These are phyloP conservation scores for Danaus plexippus DNA, from an alignment of 1,140 invertebrate genomes.

Conservation along the genomic window DNA sequence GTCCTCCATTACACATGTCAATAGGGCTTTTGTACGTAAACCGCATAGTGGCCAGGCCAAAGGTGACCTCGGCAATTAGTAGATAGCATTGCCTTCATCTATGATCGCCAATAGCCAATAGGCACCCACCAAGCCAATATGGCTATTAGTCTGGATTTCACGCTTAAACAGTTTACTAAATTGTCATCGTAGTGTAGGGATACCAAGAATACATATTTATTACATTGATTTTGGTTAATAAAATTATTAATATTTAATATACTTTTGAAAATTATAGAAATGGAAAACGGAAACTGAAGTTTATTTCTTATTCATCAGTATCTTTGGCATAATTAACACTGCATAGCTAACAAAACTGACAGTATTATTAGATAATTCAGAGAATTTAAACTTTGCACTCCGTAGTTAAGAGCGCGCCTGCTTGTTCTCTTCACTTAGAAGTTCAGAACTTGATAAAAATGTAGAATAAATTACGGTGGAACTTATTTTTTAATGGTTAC, in stretches of 20 bases:
- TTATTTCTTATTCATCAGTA: constrained; percentile 3
- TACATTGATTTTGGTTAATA: too few relatives aligned
- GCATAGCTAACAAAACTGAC: constrained; percentile 10
- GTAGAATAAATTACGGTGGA: constrained; percentile 19
- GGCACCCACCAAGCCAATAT: too few relatives aligned
- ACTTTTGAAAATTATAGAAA: background rate
- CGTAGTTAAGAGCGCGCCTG: constrained; percentile 15
- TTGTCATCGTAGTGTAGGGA: too few relatives aligned
- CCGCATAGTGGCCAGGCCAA: constrained; percentile 15
- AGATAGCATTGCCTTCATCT: too few relatives aligned
- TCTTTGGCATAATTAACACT: constrained; percentile 1
- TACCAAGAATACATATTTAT: too few relatives aligned
- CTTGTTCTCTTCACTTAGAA: constrained; percentile 18
- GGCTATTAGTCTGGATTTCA: too few relatives aligned
- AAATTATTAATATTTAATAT: too few relatives aligned
- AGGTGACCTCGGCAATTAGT: constrained; percentile 18
- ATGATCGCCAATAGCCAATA: too few relatives aligned
- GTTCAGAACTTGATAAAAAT: constrained; percentile 21
- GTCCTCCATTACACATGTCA: constrained; percentile 17
- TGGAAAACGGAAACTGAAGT: background rate
- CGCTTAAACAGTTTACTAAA: too few relatives aligned
- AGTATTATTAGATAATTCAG: constrained; percentile 13
- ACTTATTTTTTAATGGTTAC: constrained; percentile 19
- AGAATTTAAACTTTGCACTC: constrained; percentile 19
- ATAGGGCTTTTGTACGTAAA: constrained; percentile 18